Percentiles rank a stretch among this genome's conserved stretches.
Evolutionary conservation across 2,888 invertebrate genomes (phyloP).

Genomic region (Tiphia femorata): DNA sequence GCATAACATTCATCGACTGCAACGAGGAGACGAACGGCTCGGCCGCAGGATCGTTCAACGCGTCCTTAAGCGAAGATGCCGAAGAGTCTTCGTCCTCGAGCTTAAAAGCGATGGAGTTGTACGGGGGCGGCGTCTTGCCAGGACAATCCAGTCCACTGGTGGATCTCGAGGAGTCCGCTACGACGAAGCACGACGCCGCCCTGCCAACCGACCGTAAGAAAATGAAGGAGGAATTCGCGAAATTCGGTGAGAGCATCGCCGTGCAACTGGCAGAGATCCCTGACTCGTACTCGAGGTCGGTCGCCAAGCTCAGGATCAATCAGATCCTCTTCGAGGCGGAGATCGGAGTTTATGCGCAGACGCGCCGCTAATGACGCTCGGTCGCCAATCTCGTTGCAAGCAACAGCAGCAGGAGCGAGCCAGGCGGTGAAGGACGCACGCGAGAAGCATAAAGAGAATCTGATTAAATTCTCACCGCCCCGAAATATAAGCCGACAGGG

Average conservation of each 20-base stretch:
- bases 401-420: too few relatives aligned
- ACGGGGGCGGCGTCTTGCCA: conserved; percentile 24
- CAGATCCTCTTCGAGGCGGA: conserved; percentile 58
- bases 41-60: conserved; percentile 48
- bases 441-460: too few relatives aligned
- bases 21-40: conserved; percentile 55
- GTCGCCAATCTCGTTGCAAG: not conserved
- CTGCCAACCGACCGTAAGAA: conserved; percentile 31
- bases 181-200: conserved; percentile 21
- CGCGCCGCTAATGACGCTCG: conserved; percentile 38
- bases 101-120: conserved; percentile 43
- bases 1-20: conserved; percentile 49
- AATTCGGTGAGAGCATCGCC: conserved; percentile 57
- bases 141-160: conserved; percentile 24
- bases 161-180: conserved; percentile 34
- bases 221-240: conserved; percentile 51
- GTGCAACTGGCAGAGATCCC: conserved; percentile 55
- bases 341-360: conserved; percentile 55
- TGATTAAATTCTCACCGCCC: too few relatives aligned
- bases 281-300: conserved; percentile 56
- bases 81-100: conserved; percentile 52
- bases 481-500: too few relatives aligned
- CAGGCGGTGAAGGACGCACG: too few relatives aligned
- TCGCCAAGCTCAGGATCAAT: conserved; percentile 56
- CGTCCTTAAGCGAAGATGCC: conserved; percentile 50